Base-by-base conservation (phyloP, 2,113 vertebrate genomes). In the Motacilla tschutschensis region DNA sequence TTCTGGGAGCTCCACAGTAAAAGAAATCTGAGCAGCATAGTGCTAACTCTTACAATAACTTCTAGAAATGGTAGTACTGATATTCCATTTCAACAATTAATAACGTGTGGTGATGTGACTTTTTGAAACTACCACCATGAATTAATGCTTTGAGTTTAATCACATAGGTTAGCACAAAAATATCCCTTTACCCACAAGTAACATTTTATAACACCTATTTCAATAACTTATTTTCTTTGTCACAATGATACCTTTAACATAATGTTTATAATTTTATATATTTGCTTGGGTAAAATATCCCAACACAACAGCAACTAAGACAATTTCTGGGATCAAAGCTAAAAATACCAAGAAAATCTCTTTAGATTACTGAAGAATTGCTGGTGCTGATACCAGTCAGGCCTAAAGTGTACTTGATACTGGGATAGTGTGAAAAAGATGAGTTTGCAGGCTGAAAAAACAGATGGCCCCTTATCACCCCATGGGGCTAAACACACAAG, bases 381-480 rank as follows among this genome's bases (percentile, higher is more conserved):
- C 33, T 79, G 38, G 64, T 80, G 70, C 62, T 87, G 63, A 90
- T 91, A 88, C 70, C 77, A 93, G 79, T 78, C 76, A 93, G 84
- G 84, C 86, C 40, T 59, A 82, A 90, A 94, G 79, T 66, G 86
- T 94, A 95, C 95, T 96, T 96, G 94, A 95, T 95, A 85, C 86
- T 77, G 53, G 79, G 70, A 86, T 35, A 82, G 95, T 93, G 95
- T 93, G 94, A 97, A 97, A 95, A 94, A 85, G 88, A 94, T 94
- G 95, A 95, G 85, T 91, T 94, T 85, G 85, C 91, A 82, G 79
- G 91, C 94, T 47, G 58, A 92, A 93, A 94, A 96, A 95, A 92
- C 97, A 98, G 96, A 98, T 97, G 96, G 96, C 95, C 94, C 88
- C 90, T 96, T 97, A 97, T 97, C 95, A 96, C 97, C 94, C 95